Evolutionary conservation across 2,888 invertebrate species (phyloP), one percentile per base, ranked within the genome.

Genomic region (Pomacea canaliculata): DNA sequence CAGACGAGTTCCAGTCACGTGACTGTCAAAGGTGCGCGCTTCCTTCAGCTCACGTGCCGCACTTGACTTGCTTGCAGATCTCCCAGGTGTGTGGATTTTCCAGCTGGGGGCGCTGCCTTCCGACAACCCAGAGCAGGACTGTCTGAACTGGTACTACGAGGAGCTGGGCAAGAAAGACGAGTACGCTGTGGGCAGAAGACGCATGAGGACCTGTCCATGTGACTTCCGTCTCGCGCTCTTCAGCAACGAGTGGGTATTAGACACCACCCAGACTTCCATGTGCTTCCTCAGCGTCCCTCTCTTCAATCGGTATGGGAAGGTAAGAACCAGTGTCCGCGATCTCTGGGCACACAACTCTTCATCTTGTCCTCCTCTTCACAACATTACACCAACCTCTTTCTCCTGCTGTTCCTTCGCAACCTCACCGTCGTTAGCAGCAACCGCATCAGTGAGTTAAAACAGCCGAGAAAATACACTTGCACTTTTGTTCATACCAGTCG

Each of bases 141-240:
- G 76, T 23, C 66, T 73, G 37, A 63, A 77, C 69, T 77, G 76
- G 76, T 73, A 73, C 56, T 63, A 62, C 27, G 10, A 9, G 2
- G 10, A 69, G 49, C 3, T 23, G 49, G 18, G 0, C 13, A n/a
- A 16, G 16, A 10, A 27, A 1, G 2, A 9, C n/a, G 0, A 0
- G 2, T 62, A 27, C 23, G 0, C n/a, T 10, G 2, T 3, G 10
- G 7, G 48, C 49, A 75, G 66, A 18, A 0, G 7, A 27, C 16
- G 48, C 4, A 19, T 79, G 49, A 75, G 77, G 10, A 10, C 37
- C n/a, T 79, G 79, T 37, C 79, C 79, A 0, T 79, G 79, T 60
- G 63, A 49, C 75, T 62, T 67, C 62, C 12, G 59, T 4, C 7
- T 72, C 3, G 75, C 77, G 2, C 4, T 23, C 4, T 7, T 56